Base-by-base conservation (phyloP, 2,113 vertebrate genomes). In the Sylvia atricapilla region DNA sequence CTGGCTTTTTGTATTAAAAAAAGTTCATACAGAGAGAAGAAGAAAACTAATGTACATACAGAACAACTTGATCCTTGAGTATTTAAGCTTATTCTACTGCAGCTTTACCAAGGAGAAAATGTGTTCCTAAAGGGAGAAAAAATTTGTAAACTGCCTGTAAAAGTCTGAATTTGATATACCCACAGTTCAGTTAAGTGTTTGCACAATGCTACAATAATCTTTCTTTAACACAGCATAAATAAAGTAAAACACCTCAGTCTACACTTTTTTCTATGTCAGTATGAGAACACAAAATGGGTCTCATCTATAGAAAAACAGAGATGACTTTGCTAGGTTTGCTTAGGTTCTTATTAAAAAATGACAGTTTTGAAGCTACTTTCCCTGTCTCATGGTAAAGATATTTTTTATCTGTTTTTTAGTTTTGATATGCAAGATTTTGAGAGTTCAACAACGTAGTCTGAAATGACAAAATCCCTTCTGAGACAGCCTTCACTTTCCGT, bases 201-300 rank as follows among this genome's bases (percentile, higher is more conserved):
- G 28, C 16, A 73, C 49, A 91, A 80, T 68, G 56, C 46, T 62
- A 44, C 41, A 84, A n/a, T 59, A 66, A 85, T 93, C 62, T 49
- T 68, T 74, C 11, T 52, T 53, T 66, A 88, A 85, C 37, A 55
- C 4, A 56, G 35, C 31, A 77, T 43, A 84, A 93, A 76, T 76
- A 67, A 98, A 97, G 62, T 88, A 93, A 88, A 89, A 66, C 39
- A 52, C 92, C 17, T 67, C 59, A 88, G 47, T 46, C 56, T 84
- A 60, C 20, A 73, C 25, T 72, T 30, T 70, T 85, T 66, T 52
- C 6, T 30, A 24, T 74, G 77, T 49, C 68, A 55, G 56, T 88
- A 75, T 39, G 43, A 87, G 64, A 97, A 89, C 11, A 88, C 4
- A 75, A 78, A 90, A 78, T 58, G 21, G 1, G 18, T 66, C 66